These are phyloP conservation scores for Heliconius sara DNA, from an alignment of 2,888 invertebrate genomes.

Conservation along the genomic window DNA sequence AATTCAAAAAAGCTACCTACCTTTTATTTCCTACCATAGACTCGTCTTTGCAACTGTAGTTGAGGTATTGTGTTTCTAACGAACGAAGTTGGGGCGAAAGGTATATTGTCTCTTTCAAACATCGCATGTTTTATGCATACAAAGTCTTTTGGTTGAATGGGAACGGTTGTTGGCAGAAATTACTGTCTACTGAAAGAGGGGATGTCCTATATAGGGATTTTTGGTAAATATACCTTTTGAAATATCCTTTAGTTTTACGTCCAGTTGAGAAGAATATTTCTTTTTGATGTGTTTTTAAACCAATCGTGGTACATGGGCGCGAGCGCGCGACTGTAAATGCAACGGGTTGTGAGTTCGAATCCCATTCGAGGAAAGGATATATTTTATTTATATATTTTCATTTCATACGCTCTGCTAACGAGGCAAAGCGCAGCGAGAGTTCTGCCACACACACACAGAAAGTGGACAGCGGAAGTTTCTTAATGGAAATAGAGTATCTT, in stretches of 20 bases:
- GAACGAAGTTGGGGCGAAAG: constrained; percentile 65
- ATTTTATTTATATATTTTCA: no score
- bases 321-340: no score
- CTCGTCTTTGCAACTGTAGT: constrained; percentile 45
- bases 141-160: constrained; percentile 57
- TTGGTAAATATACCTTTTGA: constrained; percentile 12
- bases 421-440: no score
- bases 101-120: constrained; percentile 69
- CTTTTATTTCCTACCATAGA: constrained; percentile 14
- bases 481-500: no score
- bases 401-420: no score
- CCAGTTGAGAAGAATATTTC: neutral
- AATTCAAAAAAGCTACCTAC: neutral
- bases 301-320: no score
- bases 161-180: constrained; percentile 49
- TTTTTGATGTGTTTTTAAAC: no score
- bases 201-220: constrained; percentile 33
- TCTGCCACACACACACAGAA: no score
- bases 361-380: no score
- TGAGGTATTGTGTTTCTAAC: constrained; percentile 49
- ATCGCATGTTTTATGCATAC: constrained; percentile 74
- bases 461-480: no score
- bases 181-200: constrained; percentile 45
- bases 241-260: neutral
- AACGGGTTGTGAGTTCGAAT: no score